Conservation (phyloP, 1,140 invertebrate genomes). For the Riptortus pedestris region DNA sequence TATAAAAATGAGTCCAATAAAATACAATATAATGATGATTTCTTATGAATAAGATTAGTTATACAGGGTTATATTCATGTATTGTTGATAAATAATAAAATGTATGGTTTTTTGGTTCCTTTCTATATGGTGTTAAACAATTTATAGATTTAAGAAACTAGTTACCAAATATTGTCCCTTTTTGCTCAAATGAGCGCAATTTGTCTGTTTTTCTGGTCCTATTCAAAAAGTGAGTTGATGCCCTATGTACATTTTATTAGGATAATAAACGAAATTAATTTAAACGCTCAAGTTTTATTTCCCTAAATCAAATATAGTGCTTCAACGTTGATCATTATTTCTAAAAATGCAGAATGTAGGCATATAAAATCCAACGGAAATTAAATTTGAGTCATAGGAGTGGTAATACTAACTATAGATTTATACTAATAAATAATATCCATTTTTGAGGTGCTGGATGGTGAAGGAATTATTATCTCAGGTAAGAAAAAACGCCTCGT, state of each 20-base stretch:
- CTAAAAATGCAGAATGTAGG: too few species aligned
- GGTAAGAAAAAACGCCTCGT: too few species aligned
- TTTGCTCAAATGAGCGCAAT: background rate
- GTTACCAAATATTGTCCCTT: constrained; percentile 10
- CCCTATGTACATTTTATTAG: constrained; percentile 1
- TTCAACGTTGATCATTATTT: too few species aligned
- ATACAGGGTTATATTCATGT: constrained; percentile 6
- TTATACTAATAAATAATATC: too few species aligned
- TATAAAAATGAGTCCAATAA: background rate
- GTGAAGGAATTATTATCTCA: too few species aligned
- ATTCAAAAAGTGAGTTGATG: background rate
- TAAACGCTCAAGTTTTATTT: too few species aligned
- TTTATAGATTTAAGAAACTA: constrained; percentile 1
- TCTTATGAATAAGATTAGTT: constrained; percentile 3
- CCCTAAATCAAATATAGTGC: too few species aligned
- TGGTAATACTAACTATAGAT: too few species aligned
- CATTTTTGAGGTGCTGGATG: too few species aligned
- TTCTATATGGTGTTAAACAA: background rate
- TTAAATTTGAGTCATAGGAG: too few species aligned
- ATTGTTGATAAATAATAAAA: background rate
- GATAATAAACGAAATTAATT: constrained; percentile 2
- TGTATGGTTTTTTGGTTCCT: background rate
- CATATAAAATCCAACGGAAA: too few species aligned
- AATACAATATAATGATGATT: background rate
- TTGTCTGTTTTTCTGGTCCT: background rate